These are phyloP conservation scores for Planiliza haematocheilus DNA, from an alignment of 2,113 vertebrate genomes.

Conservation along the genomic window DNA sequence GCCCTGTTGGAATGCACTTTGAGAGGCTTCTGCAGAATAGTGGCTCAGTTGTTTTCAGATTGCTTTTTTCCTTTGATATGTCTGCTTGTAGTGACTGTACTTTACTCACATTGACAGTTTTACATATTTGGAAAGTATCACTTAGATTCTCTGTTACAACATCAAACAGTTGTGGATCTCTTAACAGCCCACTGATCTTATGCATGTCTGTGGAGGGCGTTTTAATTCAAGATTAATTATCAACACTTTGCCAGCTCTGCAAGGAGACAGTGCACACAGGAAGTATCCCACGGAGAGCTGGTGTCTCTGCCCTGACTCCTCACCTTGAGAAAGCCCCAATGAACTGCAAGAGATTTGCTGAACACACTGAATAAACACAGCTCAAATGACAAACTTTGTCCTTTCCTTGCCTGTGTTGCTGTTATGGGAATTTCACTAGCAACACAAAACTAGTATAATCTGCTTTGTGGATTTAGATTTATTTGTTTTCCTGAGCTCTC, in stretches of 20 bases:
- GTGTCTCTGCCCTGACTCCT: conserved; percentile 59
- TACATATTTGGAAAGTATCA: too few relatives aligned
- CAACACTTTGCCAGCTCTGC: conserved; percentile 51
- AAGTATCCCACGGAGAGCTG: conserved; percentile 48
- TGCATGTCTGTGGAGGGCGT: conserved; percentile 27
- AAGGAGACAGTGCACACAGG: conserved; percentile 37
- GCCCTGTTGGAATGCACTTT: conserved; percentile 32
- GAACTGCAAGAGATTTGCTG: conserved; percentile 60
- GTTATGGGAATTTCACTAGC: conserved; percentile 6
- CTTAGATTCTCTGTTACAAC: too few relatives aligned
- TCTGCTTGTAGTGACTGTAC: not conserved
- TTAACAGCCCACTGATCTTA: not conserved
- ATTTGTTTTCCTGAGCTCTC: too few relatives aligned
- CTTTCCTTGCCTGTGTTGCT: conserved; percentile 18
- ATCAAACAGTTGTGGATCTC: too few relatives aligned
- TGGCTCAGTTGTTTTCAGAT: conserved; percentile 15
- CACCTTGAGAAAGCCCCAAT: conserved; percentile 65
- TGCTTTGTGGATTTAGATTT: not conserved
- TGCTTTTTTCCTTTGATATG: not conserved
- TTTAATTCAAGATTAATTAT: conserved; percentile 59
- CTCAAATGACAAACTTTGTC: conserved; percentile 54
- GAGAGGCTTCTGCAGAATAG: conserved; percentile 46
- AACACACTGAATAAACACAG: conserved; percentile 53
- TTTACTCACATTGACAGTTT: not conserved
- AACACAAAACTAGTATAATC: not conserved